These are phyloP conservation scores for Zaprionus inermis DNA, from an alignment of 1,140 invertebrate species.

Conservation along the genomic window DNA sequence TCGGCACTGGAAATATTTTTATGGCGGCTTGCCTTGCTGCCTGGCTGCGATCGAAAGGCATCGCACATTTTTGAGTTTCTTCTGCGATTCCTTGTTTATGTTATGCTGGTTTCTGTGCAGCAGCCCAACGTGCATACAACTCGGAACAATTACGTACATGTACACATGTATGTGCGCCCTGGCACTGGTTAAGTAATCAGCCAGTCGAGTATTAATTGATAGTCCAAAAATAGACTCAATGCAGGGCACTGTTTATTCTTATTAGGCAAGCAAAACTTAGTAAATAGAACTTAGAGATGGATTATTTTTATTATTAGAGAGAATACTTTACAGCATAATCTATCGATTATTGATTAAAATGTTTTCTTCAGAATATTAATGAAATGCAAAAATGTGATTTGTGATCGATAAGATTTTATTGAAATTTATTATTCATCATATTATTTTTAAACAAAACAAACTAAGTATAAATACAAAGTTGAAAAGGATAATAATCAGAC, in stretches of 20 bases:
- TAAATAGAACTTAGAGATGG: not conserved
- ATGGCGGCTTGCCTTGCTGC: conserved; percentile 55
- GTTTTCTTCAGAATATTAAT: too few species aligned
- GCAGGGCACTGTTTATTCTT: not conserved
- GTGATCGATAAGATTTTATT: not conserved
- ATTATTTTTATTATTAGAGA: not conserved
- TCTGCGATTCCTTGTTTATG: conserved; percentile 27
- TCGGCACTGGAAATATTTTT: conserved; percentile 62
- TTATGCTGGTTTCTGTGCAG: conserved; percentile 3
- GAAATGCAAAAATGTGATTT: not conserved
- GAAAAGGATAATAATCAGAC: not conserved
- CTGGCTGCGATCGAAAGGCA: conserved; percentile 70
- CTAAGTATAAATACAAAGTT: not conserved
- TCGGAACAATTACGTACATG: not conserved
- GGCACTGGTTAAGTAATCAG: conserved; percentile 9
- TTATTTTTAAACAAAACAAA: too few species aligned
- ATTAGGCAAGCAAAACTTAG: not conserved
- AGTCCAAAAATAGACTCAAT: not conserved
- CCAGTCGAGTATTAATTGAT: not conserved
- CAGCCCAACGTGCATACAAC: not conserved
- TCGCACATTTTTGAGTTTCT: conserved; percentile 45
- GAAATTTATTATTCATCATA: not conserved
- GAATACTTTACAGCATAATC: not conserved
- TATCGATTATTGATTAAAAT: not conserved
- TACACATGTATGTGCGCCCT: not conserved